These are phyloP conservation scores for Diplazon laetatorius DNA, from an alignment of 2,888 invertebrate genomes.

Conservation along the genomic window DNA sequence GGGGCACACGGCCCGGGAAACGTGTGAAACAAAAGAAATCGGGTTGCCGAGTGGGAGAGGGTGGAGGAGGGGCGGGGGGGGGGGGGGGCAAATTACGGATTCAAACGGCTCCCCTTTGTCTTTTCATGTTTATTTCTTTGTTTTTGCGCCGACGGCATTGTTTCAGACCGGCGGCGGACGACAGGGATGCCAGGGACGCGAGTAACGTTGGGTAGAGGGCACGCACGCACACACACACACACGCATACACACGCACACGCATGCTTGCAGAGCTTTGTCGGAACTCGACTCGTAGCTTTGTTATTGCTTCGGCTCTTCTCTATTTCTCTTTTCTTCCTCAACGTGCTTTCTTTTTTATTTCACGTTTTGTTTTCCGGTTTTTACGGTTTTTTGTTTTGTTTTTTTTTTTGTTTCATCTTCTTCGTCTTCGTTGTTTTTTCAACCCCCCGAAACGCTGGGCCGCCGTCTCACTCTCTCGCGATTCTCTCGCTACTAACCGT, in stretches of 20 bases:
- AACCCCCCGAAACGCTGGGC: not conserved
- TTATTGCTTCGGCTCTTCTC: conserved; percentile 72
- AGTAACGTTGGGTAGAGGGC: conserved; percentile 35
- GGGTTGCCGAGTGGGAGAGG: too few species aligned
- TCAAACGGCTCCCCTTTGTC: conserved; percentile 81
- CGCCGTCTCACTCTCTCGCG: conserved; percentile 58
- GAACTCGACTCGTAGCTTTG: conserved; percentile 71
- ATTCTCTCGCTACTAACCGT: conserved; percentile 61
- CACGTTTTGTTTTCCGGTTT: conserved; percentile 21
- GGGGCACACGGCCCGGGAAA: conserved; percentile 56
- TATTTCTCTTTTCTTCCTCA: conserved; percentile 57
- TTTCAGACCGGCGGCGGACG: conserved; percentile 71
- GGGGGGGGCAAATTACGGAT: conserved; percentile 81
- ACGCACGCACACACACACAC: conserved; percentile 52
- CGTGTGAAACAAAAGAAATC: conserved; percentile 78
- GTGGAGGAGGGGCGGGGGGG: too few species aligned
- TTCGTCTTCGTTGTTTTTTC: conserved; percentile 30
- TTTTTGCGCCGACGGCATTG: conserved; percentile 80
- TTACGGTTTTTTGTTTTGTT: too few species aligned
- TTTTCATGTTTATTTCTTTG: conserved; percentile 81
- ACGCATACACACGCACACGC: conserved; percentile 1
- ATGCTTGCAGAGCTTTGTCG: conserved; percentile 70
- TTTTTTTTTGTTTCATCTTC: conserved; percentile 54
- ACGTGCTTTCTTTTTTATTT: conserved; percentile 51
- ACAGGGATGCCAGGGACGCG: conserved; percentile 58